phyloP scores from a whole-genome alignment of 2,113 vertebrate species.

The Oceanites oceanicus region DNA sequence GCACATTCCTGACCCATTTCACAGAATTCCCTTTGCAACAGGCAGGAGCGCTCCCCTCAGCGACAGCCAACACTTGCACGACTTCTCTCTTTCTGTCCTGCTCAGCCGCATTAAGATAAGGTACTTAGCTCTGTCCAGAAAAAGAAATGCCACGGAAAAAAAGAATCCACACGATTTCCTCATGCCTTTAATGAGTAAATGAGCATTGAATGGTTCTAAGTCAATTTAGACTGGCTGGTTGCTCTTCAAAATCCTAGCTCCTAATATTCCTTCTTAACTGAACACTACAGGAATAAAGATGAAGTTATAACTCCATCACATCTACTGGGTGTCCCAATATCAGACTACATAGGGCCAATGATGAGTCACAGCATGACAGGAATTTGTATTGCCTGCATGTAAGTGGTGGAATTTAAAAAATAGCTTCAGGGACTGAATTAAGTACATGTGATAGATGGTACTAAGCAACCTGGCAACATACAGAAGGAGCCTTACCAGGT shows the following conservation, averaged over 20 bases:
- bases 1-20: background rate
- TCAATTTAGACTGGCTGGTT: background rate
- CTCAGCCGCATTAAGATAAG: background rate
- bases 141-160: background rate
- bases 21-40: background rate
- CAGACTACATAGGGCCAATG: rapidly evolving
- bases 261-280: background rate
- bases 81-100: background rate
- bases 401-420: background rate
- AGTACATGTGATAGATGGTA: background rate
- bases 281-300: background rate
- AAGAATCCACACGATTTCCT: background rate
- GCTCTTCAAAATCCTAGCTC: background rate
- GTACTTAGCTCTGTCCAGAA: background rate
- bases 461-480: background rate
- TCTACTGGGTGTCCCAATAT: background rate
- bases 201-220: background rate
- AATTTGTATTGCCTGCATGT: background rate
- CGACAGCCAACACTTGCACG: background rate
- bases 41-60: background rate
- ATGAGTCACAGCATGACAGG: background rate
- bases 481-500: background rate
- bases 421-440: background rate
- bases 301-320: background rate
- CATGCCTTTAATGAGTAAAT: background rate